Base-by-base conservation (phyloP, 2,888 invertebrate species). In the Euproctis similis region DNA sequence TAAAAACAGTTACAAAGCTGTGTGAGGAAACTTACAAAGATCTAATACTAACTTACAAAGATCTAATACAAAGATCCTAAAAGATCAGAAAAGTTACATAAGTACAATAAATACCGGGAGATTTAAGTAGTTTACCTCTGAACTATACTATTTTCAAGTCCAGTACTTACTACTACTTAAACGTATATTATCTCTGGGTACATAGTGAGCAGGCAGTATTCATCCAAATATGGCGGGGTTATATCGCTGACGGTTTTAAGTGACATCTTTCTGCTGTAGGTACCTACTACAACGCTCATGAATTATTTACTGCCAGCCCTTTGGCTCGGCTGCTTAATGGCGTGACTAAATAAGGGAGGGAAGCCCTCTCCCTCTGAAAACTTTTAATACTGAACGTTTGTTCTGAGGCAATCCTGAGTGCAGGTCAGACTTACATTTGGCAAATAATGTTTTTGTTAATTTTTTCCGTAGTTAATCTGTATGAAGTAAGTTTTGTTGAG, bases 291-390 rank as follows among this genome's bases (percentile, higher is more conserved):
- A 34, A 38, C 24, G 10, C 32, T 32, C 49, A 52, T 69, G 46
- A 68, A 77, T 75, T 67, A 76, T 77, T 76, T 71, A 81, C 68
- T 41, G 45, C 53, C 49, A 75, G 70, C 78, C 81, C 78, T 81
- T 77, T 75, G 70, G 62, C 66, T 61, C 61, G 63, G 57, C 63
- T 66, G 75, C 65, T 72, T 78, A 81, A 81, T 78, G 76, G 75
- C 71, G 70, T 76, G 77, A 71, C 76, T 76, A 78, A 81, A 77
- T 73, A 75, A 74, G 76, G 74, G 66, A 60, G 68, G 59, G 53
- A 38, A 47, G 47, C 59, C 33, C 52, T 53, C 44, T 46, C 58
- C 33, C 37, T 27, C 48, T 46, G 31, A 37, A 69, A 73, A 72
- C 64, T 76, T 75, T 73, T 68, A 66, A 73, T 66, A 67, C 60